Evolutionary conservation across 2,888 invertebrate species (phyloP).

Genomic region (Cheilosia impressa): DNA sequence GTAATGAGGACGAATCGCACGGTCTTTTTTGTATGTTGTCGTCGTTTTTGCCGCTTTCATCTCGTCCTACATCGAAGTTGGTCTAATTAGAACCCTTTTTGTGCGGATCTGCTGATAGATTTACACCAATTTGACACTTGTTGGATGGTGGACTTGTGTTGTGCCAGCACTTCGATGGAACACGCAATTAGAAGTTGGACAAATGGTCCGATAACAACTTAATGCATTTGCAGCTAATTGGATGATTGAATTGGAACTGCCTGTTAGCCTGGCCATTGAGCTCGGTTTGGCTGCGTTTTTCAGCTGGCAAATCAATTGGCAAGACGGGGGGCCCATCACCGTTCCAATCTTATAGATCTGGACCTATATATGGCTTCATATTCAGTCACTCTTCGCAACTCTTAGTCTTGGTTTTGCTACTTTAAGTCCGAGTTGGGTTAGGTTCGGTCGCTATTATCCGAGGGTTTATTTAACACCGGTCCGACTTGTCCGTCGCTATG

Average conservation of each 20-base stretch:
- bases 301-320: no score
- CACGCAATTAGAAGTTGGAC: slow-evolving; percentile 31
- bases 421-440: no score
- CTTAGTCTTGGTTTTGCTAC: no score
- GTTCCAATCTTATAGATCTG: no score
- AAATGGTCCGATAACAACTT: slow-evolving; percentile 8
- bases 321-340: no score
- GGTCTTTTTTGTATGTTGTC: not conserved
- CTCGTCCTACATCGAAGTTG: slow-evolving; percentile 45
- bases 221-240: slow-evolving; percentile 18
- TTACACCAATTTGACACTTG: slow-evolving; percentile 66
- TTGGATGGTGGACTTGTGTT: slow-evolving; percentile 32
- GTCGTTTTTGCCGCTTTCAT: not conserved
- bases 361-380: no score
- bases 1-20: slow-evolving; percentile 44
- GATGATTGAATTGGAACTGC: not conserved
- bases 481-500: no score
- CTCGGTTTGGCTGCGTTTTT: not conserved
- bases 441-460: no score
- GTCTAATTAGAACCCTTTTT: slow-evolving; percentile 65
- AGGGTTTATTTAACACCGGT: no score
- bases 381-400: no score
- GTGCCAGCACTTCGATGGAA: not conserved
- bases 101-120: slow-evolving; percentile 35
- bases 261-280: not conserved